Percentiles rank a stretch among this genome's conserved stretches.
Conservation (phyloP, 1,140 invertebrate genomes). For the Calycopis cecrops region DNA sequence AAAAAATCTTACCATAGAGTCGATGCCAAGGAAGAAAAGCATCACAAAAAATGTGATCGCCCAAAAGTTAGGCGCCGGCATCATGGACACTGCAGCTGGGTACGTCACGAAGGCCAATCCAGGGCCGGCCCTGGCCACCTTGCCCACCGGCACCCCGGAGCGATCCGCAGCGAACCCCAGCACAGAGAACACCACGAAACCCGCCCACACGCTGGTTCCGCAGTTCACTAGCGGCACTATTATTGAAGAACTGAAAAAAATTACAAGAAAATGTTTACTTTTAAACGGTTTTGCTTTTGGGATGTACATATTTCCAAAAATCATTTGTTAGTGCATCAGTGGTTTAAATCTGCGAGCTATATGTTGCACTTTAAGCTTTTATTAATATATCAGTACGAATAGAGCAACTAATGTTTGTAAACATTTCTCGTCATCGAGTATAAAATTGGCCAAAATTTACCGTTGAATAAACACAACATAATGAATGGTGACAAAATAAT, state of each 20-base stretch:
- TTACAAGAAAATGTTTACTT: too few relatives aligned
- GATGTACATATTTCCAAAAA: too few relatives aligned
- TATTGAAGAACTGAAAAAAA: slow-evolving; percentile 80
- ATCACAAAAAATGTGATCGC: slow-evolving; percentile 94
- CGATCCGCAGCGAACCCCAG: slow-evolving; percentile 91
- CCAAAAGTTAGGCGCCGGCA: slow-evolving; percentile 93
- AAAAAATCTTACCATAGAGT: slow-evolving; percentile 87
- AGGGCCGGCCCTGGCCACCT: slow-evolving; percentile 93
- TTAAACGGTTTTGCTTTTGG: too few relatives aligned
- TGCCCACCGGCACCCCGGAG: slow-evolving; percentile 86
- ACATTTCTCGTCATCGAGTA: too few relatives aligned
- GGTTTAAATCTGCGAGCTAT: too few relatives aligned
- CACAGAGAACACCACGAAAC: slow-evolving; percentile 95
- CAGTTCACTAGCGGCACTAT: slow-evolving; percentile 86
- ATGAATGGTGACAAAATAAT: too few relatives aligned
- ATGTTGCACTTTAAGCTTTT: too few relatives aligned
- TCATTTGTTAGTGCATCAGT: too few relatives aligned
- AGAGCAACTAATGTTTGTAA: too few relatives aligned
- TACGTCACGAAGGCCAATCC: slow-evolving; percentile 95
- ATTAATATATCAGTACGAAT: too few relatives aligned
- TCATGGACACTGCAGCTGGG: slow-evolving; percentile 90
- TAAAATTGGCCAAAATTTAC: too few relatives aligned
- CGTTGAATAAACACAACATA: too few relatives aligned
- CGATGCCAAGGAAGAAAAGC: slow-evolving; percentile 94
- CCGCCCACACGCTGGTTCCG: slow-evolving; percentile 93